phyloP scores from a whole-genome alignment of 2,888 invertebrate genomes.

The Nesidiocoris tenuis region DNA sequence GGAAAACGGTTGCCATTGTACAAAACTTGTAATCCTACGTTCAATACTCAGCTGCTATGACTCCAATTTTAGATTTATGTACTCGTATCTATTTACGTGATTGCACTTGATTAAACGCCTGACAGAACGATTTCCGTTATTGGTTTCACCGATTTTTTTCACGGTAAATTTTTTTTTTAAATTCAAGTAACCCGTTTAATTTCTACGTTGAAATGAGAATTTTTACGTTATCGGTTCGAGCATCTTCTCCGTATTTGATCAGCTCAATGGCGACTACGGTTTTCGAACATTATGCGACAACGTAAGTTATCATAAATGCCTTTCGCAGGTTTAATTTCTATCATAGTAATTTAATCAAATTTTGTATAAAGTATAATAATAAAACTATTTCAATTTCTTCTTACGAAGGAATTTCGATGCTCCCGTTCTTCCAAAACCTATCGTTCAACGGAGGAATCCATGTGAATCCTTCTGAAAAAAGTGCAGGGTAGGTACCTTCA shows the following conservation, averaged over 20 bases:
- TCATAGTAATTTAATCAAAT: conserved; percentile 8
- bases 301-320: neutral
- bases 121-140: neutral
- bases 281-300: neutral
- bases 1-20: conserved; percentile 22
- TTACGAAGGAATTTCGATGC: conserved; percentile 5
- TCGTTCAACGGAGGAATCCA: too few relatives aligned
- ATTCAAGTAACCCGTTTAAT: neutral
- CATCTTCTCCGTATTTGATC: neutral
- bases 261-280: too few relatives aligned
- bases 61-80: neutral
- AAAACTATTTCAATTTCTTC: conserved; percentile 30
- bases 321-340: neutral
- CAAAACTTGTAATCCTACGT: conserved; percentile 3
- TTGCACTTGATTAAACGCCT: neutral
- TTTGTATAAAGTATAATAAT: conserved; percentile 38
- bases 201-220: neutral
- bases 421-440: too few relatives aligned
- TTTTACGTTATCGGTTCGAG: neutral
- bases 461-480: too few relatives aligned
- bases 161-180: neutral
- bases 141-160: neutral
- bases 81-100: neutral
- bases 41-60: neutral
- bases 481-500: too few relatives aligned